Percentiles rank a stretch among this genome's conserved stretches.
These are phyloP conservation scores for Ochropleura leucogaster DNA, from an alignment of 2,888 invertebrate genomes.

Conservation along the genomic window DNA sequence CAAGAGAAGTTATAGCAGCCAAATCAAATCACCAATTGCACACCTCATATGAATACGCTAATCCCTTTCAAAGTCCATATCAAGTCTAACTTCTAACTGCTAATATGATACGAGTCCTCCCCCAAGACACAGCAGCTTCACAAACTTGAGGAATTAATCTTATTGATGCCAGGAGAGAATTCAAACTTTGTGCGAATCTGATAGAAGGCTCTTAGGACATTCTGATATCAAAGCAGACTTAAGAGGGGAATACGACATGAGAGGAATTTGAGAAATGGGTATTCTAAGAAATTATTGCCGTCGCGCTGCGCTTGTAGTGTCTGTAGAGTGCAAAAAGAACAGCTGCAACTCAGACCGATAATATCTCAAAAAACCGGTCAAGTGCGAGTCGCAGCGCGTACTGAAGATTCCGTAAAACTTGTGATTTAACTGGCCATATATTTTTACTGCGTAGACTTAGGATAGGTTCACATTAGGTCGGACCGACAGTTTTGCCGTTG, in stretches of 20 bases:
- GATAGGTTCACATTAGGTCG: too few relatives aligned
- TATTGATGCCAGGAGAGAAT: conserved; percentile 37
- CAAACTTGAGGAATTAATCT: conserved; percentile 31
- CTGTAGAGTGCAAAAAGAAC: too few relatives aligned
- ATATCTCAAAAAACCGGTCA: too few relatives aligned
- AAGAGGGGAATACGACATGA: background rate
- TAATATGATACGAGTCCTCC: conserved; percentile 19
- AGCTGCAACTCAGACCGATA: too few relatives aligned
- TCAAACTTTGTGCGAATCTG: conserved; percentile 29
- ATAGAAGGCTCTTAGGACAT: conserved; percentile 16
- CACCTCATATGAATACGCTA: background rate
- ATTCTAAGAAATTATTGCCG: too few relatives aligned
- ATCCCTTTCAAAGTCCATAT: background rate
- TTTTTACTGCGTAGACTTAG: too few relatives aligned
- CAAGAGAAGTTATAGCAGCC: background rate
- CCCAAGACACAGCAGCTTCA: conserved; percentile 3
- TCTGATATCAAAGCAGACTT: background rate
- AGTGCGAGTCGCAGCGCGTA: too few relatives aligned
- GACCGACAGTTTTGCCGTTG: too few relatives aligned
- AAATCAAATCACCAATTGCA: background rate
- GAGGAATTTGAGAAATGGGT: too few relatives aligned
- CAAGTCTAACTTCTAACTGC: conserved; percentile 17
- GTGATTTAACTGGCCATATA: too few relatives aligned
- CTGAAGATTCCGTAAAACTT: too few relatives aligned
- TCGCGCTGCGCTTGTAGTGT: too few relatives aligned